Base-by-base conservation (phyloP, 2,797 vertebrate species). In the Meda fulgida region DNA sequence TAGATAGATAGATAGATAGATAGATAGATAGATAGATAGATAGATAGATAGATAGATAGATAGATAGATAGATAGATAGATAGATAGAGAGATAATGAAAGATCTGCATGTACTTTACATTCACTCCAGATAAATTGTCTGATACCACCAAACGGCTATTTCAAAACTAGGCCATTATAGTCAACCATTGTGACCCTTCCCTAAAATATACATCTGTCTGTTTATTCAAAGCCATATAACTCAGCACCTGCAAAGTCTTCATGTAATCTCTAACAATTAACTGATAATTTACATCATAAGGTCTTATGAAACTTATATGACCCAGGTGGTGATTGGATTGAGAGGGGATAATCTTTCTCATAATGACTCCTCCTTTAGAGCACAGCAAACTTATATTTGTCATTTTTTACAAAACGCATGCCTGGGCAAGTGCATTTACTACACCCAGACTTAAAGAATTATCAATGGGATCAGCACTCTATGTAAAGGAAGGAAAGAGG, bases 361-460 rank as follows among this genome's bases (percentile, higher is more conserved):
- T 19, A 53, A 53, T 51, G 48, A 53, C 73, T 55, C 26, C 31
- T 75, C n/a, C 21, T 31, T 66, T 23, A 77, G 34, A 53, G 31
- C 71, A 38, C 21, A 23, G 34, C 19, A n/a, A 73, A 51, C 21
- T 31, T 23, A 29, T 51, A 16, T 76, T 76, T 83, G 58, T 21
- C 36, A 69, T 78, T 2, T 31, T 31, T 31, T 38, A 9, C 23
- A 69, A 67, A 55, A 76, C 43, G 46, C 29, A 40, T 78, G 82
- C 19, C 63, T 67, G 16, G 60, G 31, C 72, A 67, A 76, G 51
- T 76, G 81, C 60, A 38, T 51, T 53, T 40, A 43, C 31, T 69
- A 51, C 73, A 77, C 60, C 46, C 48, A 0, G 34, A 55, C n/a
- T 69, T 43, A 77, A 77, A 40, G 73, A 34, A 69, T 84, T 83